Evolutionary conservation across 2,113 vertebrate genomes (phyloP).

Genomic region (Ammospiza caudacuta): DNA sequence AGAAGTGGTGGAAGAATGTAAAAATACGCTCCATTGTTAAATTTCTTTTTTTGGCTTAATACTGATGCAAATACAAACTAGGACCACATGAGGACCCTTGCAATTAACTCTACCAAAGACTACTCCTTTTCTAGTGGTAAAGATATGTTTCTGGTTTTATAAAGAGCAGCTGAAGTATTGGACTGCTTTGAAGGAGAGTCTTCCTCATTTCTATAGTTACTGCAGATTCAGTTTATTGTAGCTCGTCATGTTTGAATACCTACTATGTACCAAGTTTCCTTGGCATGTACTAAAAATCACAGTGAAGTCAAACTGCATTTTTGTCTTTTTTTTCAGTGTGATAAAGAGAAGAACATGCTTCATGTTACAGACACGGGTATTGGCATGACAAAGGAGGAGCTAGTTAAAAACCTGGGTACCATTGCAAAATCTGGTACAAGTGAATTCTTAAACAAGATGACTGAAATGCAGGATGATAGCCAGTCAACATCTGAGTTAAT

Average conservation of each 20-base stretch:
- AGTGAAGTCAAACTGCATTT: not conserved
- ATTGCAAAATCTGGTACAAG: conserved; percentile 99
- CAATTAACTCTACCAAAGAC: not conserved
- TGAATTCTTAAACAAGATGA: conserved; percentile 96
- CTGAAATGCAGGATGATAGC: conserved; percentile 87
- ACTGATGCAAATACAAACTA: not conserved
- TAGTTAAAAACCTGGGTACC: conserved; percentile 95
- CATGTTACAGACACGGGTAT: conserved; percentile 97
- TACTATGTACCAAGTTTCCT: not conserved
- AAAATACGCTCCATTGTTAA: not conserved
- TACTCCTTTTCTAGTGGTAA: accelerated
- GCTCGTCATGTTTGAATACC: not conserved
- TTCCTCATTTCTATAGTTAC: not conserved
- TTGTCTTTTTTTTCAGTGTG: conserved; percentile 78
- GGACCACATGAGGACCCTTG: not conserved
- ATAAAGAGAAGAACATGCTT: conserved; percentile 98
- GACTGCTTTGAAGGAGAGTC: not conserved
- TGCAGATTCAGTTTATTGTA: not conserved
- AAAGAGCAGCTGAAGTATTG: not conserved
- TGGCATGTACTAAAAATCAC: not conserved
- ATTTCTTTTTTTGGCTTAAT: not conserved
- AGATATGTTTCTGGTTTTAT: not conserved
- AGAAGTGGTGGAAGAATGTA: not conserved
- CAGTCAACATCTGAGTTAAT: conserved; percentile 98
- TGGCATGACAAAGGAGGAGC: conserved; percentile 96